Evolutionary conservation across 2,888 invertebrate genomes (phyloP).

Genomic region (Himalopsyche kuldschensis): DNA sequence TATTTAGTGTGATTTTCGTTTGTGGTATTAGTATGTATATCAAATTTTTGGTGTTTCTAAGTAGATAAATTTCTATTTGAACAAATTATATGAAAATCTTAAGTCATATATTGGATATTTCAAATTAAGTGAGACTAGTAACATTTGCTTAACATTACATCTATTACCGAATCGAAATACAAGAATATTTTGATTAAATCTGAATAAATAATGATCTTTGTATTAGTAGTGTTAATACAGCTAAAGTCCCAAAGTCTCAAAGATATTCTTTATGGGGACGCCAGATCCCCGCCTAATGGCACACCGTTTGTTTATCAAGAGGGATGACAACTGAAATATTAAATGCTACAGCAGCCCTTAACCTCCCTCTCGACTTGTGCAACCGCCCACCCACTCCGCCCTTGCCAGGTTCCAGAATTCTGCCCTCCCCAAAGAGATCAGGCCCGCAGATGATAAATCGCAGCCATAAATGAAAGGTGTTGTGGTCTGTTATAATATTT

Average conservation of each 20-base stretch:
- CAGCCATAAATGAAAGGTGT: background rate
- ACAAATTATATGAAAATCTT: too few relatives aligned
- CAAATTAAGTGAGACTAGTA: too few relatives aligned
- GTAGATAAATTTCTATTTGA: too few relatives aligned
- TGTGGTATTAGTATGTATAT: too few relatives aligned
- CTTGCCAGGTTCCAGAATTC: background rate
- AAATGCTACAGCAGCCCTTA: constrained; percentile 8
- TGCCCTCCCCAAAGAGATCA: background rate
- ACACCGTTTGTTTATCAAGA: background rate
- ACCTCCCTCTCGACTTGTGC: constrained; percentile 1
- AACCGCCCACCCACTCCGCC: background rate
- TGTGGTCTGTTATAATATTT: background rate
- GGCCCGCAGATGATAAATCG: background rate
- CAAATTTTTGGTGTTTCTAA: too few relatives aligned
- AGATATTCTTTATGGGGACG: background rate
- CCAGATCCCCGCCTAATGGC: background rate
- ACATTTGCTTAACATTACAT: too few relatives aligned
- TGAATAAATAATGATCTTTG: background rate
- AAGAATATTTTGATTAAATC: background rate
- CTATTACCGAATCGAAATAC: too few relatives aligned
- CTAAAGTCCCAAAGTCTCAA: background rate
- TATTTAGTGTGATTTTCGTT: too few relatives aligned
- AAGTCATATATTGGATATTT: too few relatives aligned
- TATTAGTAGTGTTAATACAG: background rate
- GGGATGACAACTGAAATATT: constrained; percentile 30